Evolutionary conservation across 1,140 invertebrate genomes (phyloP).

Genomic region (Saxidomus purpurata): DNA sequence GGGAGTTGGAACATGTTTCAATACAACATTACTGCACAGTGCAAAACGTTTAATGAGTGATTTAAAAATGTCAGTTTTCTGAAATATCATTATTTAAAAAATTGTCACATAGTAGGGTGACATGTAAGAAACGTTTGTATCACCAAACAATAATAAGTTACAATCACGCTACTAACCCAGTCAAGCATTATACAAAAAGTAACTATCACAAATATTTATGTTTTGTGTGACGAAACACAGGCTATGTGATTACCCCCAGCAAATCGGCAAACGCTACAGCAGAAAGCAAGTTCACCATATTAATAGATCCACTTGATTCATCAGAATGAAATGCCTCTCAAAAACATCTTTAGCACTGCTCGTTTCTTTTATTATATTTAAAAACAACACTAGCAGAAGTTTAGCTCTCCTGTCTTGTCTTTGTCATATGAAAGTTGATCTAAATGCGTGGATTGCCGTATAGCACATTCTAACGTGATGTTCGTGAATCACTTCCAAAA

Average conservation of each 20-base stretch:
- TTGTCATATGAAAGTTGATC: not conserved
- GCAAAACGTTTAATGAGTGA: conserved; percentile 9
- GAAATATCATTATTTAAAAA: conserved; percentile 32
- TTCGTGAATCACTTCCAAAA: conserved; percentile 22
- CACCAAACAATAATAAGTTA: conserved; percentile 61
- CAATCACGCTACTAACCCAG: conserved; percentile 45
- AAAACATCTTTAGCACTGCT: not conserved
- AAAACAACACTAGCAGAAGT: conserved; percentile 14
- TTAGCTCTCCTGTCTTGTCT: not conserved
- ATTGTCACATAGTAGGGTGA: conserved; percentile 19
- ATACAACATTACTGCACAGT: conserved; percentile 18
- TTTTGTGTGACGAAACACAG: conserved; percentile 61
- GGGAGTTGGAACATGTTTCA: conserved; percentile 33
- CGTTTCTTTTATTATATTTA: conserved; percentile 19
- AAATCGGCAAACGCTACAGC: conserved; percentile 14
- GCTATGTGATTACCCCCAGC: conserved; percentile 19
- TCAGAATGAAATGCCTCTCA: conserved; percentile 26
- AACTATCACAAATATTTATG: conserved; percentile 65
- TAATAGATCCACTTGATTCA: conserved; percentile 28
- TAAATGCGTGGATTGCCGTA: not conserved
- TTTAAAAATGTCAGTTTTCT: conserved; percentile 12
- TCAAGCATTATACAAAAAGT: conserved; percentile 62
- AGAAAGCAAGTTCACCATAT: conserved; percentile 34
- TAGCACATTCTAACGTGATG: not conserved
- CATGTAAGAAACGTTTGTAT: conserved; percentile 18